Conservation (phyloP, 2,113 vertebrate genomes). For the Erythrocercus mccallii region DNA sequence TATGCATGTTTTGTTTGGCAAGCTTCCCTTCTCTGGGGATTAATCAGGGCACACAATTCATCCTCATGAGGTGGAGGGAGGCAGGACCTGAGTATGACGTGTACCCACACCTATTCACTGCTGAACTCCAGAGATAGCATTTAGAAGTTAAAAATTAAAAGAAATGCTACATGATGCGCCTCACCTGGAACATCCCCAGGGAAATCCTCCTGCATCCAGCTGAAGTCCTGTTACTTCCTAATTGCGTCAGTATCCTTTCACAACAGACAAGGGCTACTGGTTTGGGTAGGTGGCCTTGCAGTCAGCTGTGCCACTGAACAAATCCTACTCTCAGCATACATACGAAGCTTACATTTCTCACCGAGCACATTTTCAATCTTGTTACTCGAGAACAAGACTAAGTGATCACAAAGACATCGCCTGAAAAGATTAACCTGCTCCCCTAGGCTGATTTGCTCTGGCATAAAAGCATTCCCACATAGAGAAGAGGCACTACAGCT, state of each 20-base stretch:
- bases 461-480: accelerated
- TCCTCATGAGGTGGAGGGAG: not conserved
- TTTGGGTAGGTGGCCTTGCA: not conserved
- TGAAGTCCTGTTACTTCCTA: not conserved
- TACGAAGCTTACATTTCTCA: not conserved
- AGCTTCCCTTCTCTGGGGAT: not conserved
- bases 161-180: accelerated
- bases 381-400: not conserved
- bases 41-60: not conserved
- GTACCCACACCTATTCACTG: not conserved
- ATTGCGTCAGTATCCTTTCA: not conserved
- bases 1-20: not conserved
- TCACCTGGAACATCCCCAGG: not conserved
- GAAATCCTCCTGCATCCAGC: not conserved
- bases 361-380: not conserved
- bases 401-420: not conserved
- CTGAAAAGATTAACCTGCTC: not conserved
- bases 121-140: not conserved
- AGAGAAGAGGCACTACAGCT: accelerated
- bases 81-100: not conserved
- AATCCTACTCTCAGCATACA: not conserved
- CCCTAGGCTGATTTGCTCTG: not conserved
- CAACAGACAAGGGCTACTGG: not conserved
- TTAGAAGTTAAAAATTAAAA: not conserved
- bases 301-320: not conserved